A percentile compares a stretch with the other conserved stretches of the same genome.
Evolutionary conservation across 2,888 invertebrate species (phyloP).

Genomic region (Epinotia nisella): DNA sequence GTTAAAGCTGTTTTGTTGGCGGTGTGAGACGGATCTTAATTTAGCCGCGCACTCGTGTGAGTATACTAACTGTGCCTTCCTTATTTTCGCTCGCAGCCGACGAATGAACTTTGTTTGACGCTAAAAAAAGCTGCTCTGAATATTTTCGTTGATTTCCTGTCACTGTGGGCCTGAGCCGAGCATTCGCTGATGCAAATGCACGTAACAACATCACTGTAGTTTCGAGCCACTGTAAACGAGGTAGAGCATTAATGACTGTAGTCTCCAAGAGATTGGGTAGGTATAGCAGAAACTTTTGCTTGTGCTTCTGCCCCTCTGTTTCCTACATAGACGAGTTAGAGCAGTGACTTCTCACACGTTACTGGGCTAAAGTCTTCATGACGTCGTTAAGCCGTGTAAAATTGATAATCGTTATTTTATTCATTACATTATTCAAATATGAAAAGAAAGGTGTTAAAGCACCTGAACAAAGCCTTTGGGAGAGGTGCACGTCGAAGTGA

Average conservation of each 20-base stretch:
- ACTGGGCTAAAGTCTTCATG: too few relatives aligned
- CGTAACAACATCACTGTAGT: constrained; percentile 2
- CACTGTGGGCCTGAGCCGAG: constrained; percentile 13
- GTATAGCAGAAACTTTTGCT: too few relatives aligned
- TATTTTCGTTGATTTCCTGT: constrained; percentile 44
- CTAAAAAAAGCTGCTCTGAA: constrained; percentile 45
- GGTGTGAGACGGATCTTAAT: constrained; percentile 79
- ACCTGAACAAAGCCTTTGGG: too few relatives aligned
- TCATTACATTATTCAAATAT: too few relatives aligned
- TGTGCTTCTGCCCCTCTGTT: too few relatives aligned
- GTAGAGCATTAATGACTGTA: too few relatives aligned
- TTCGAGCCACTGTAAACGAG: too few relatives aligned
- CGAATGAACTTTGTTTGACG: constrained; percentile 54
- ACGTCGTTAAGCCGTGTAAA: too few relatives aligned
- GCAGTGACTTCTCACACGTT: not conserved
- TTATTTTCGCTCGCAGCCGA: constrained; percentile 65
- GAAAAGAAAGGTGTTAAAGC: too few relatives aligned
- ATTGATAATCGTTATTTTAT: too few relatives aligned
- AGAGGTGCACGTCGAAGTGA: too few relatives aligned
- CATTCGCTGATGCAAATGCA: not conserved
- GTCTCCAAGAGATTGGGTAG: too few relatives aligned
- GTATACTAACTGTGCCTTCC: constrained; percentile 74
- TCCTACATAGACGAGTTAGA: not conserved
- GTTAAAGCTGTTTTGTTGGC: constrained; percentile 74
- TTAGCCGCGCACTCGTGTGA: constrained; percentile 78